These are phyloP conservation scores for Scrobipalpa atriplicella DNA, from an alignment of 2,888 invertebrate genomes.

Conservation along the genomic window DNA sequence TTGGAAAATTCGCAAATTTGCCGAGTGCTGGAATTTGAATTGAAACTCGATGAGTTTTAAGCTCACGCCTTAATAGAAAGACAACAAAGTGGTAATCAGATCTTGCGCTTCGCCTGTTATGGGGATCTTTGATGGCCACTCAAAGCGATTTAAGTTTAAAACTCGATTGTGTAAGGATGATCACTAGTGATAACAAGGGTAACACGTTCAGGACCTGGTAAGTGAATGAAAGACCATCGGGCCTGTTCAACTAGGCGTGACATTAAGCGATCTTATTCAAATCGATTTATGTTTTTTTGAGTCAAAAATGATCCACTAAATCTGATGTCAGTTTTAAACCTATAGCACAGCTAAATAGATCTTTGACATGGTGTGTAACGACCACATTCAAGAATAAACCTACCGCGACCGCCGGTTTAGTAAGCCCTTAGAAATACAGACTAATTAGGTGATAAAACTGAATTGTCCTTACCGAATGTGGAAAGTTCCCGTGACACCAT, in stretches of 20 bases:
- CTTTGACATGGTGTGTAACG: too few relatives aligned
- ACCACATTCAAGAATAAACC: too few relatives aligned
- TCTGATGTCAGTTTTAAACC: too few relatives aligned
- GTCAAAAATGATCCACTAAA: too few relatives aligned
- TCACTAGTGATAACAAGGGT: conserved; percentile 43
- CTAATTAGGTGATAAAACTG: too few relatives aligned
- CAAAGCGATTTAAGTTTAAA: conserved; percentile 60
- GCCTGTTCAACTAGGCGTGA: conserved; percentile 53
- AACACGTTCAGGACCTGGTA: conserved; percentile 34
- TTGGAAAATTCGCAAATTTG: conserved; percentile 12
- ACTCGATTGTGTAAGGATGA: conserved; percentile 43
- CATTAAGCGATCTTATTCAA: conserved; percentile 47
- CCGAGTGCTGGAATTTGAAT: conserved; percentile 49
- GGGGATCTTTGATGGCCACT: conserved; percentile 48
- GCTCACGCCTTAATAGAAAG: conserved; percentile 57
- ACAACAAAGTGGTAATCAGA: conserved; percentile 61
- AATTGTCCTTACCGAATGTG: too few relatives aligned
- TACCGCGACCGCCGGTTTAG: too few relatives aligned
- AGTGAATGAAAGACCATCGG: conserved; percentile 44
- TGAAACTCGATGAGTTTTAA: conserved; percentile 45
- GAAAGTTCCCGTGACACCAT: too few relatives aligned
- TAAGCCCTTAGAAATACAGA: too few relatives aligned
- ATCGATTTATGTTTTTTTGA: too few relatives aligned
- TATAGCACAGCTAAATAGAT: too few relatives aligned
- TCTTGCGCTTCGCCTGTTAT: conserved; percentile 37